phyloP scores from a whole-genome alignment of 2,113 vertebrate genomes.

The Picathartes gymnocephalus region DNA sequence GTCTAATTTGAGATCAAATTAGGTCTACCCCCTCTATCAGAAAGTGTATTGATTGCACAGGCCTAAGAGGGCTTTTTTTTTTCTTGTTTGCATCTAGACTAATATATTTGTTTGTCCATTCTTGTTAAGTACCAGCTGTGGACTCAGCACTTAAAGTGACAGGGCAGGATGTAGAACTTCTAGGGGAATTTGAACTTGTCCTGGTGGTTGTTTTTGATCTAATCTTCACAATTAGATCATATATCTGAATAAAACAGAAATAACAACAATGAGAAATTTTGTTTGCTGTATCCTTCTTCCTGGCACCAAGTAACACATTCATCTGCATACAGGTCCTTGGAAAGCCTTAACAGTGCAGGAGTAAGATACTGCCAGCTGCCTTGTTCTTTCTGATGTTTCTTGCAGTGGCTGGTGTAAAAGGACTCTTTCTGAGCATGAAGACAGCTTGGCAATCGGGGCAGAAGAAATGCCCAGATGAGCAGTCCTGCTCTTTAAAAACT shows the following conservation, averaged over 20 bases:
- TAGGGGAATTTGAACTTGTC: not conserved
- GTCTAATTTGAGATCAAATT: not conserved
- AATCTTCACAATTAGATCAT: not conserved
- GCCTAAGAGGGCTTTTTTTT: not conserved
- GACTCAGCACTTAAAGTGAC: not conserved
- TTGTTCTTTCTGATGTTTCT: not conserved
- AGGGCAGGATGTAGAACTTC: not conserved
- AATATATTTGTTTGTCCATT: not conserved
- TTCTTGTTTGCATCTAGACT: not conserved
- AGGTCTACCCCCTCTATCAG: not conserved
- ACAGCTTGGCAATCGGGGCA: not conserved
- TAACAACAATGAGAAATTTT: not conserved
- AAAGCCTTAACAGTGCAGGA: not conserved
- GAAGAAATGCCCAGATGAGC: not conserved
- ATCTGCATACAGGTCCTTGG: not conserved
- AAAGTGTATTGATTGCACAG: not conserved
- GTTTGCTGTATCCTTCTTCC: not conserved
- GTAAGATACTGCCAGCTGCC: rapidly evolving
- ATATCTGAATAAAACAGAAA: not conserved
- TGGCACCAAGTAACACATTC: not conserved
- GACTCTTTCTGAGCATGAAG: not conserved
- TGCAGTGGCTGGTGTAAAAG: not conserved
- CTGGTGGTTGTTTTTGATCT: not conserved
- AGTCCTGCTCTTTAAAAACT: not conserved
- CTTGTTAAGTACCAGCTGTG: not conserved